A percentile compares a stretch with the other conserved stretches of the same genome.
Conservation (phyloP, 1,140 invertebrate genomes). For the Drosophila teissieri region DNA sequence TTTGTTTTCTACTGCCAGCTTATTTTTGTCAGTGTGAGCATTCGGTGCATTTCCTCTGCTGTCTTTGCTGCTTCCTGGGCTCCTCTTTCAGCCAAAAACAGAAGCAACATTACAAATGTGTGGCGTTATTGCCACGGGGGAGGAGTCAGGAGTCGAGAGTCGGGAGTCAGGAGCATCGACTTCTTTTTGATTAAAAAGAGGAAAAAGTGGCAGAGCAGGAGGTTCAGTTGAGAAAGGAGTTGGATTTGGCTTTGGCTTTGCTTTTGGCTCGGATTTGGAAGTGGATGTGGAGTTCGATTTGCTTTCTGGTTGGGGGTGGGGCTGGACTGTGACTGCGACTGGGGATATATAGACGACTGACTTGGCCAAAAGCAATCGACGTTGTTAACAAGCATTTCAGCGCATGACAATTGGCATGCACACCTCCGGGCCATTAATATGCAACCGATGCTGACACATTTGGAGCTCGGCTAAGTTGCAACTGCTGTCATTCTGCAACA, state of each 20-base stretch:
- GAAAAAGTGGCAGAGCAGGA: constrained; percentile 28
- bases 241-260: constrained; percentile 2
- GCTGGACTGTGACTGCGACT: background rate
- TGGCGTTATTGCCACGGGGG: constrained; percentile 82
- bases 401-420: constrained; percentile 83
- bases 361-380: constrained; percentile 70
- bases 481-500: constrained; percentile 58
- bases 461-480: constrained; percentile 37
- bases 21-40: constrained; percentile 7
- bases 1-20: background rate
- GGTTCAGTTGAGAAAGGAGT: background rate
- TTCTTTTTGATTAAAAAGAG: constrained; percentile 72
- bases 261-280: background rate
- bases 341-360: constrained; percentile 13
- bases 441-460: constrained; percentile 67
- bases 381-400: constrained; percentile 83
- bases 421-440: constrained; percentile 79
- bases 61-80: constrained; percentile 27
- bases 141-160: constrained; percentile 69
- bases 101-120: constrained; percentile 83
- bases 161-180: constrained; percentile 38
- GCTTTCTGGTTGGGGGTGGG: background rate
- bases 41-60: constrained; percentile 18
- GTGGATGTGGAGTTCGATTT: constrained; percentile 1
- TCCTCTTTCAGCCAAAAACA: constrained; percentile 69